Evolutionary conservation across 2,797 vertebrate species (phyloP), one percentile per base, ranked within the genome.

Genomic region (Ispidina lecontei): DNA sequence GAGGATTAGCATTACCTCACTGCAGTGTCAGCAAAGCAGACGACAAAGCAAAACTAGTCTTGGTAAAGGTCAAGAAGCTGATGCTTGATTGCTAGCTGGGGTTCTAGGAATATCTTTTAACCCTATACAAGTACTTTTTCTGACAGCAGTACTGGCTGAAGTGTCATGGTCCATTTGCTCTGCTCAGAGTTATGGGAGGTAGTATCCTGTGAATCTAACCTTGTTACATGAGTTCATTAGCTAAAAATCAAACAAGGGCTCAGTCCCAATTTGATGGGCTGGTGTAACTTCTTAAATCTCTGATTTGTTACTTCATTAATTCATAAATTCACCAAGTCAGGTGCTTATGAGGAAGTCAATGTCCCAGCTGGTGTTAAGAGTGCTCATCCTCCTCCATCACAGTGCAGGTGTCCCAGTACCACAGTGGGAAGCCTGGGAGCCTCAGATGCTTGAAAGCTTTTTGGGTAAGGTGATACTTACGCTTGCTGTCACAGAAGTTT

Each of bases 321-420:
- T 80, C 25, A n/a, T 8, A n/a, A 77, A 26, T 26, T 85, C 39
- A 49, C 39, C 22, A 23, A 20, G 14, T 91, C 8, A 1, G 0
- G 1, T 75, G 43, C 51, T 69, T 59, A 28, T 25, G 63, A 71
- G 51, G 49, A 81, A 65, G 47, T 15, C 4, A 1, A 10, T 55
- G 86, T 90, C n/a, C 37, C 39, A 75, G 37, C 20, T 75, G 63
- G 7, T 26, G 55, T 19, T 52, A 43, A 55, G 46, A 25, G 25
- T 18, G 12, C 13, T 78, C 12, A 14, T 71, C 18, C 23, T 76
- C 39, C 7, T 41, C 9, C 0, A 1, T 46, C 21, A 13, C 0
- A 1, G 10, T 65, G 7, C 7, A 12, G 10, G 19, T 31, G 4
- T 63, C 35, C n/a, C 35, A 6, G 7, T 13, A 4, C 8, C 29